phyloP scores from a whole-genome alignment of 2,797 vertebrate genomes.

The Clarias platycephalus region DNA sequence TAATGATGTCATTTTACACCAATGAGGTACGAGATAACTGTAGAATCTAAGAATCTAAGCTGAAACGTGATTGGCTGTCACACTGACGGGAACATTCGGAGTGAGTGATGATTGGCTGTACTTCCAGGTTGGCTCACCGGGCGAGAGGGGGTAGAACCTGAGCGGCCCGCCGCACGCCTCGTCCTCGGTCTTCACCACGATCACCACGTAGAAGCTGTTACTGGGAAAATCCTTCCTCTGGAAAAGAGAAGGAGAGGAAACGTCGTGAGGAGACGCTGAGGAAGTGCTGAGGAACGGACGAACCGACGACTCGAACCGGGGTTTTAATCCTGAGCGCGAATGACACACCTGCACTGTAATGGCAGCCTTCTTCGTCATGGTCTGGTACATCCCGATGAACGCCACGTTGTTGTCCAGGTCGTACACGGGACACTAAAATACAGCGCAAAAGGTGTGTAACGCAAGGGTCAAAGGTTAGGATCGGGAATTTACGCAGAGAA shows the following conservation, averaged over 20 bases:
- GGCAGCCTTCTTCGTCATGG: slow-evolving; percentile 95
- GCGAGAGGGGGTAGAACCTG: slow-evolving; percentile 85
- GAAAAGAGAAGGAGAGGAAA: background rate
- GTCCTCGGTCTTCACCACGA: slow-evolving; percentile 96
- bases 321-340: background rate
- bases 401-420: slow-evolving; percentile 98
- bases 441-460: background rate
- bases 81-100: background rate
- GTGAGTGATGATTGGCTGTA: background rate
- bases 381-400: slow-evolving; percentile 98
- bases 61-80: background rate
- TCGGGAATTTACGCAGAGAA: background rate
- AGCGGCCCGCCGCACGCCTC: slow-evolving; percentile 89
- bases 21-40: background rate
- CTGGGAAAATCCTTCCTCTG: slow-evolving; percentile 90
- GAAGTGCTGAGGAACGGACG: background rate
- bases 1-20: background rate
- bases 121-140: slow-evolving; percentile 48
- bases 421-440: slow-evolving; percentile 88
- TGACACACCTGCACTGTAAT: slow-evolving; percentile 91
- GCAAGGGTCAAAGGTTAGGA: background rate
- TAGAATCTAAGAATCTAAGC: background rate
- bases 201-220: slow-evolving; percentile 95
- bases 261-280: background rate
- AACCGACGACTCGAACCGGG: background rate